Percentiles rank a stretch among this genome's conserved stretches.
phyloP scores from a whole-genome alignment of 2,113 vertebrate genomes.

The Mastomys coucha region DNA sequence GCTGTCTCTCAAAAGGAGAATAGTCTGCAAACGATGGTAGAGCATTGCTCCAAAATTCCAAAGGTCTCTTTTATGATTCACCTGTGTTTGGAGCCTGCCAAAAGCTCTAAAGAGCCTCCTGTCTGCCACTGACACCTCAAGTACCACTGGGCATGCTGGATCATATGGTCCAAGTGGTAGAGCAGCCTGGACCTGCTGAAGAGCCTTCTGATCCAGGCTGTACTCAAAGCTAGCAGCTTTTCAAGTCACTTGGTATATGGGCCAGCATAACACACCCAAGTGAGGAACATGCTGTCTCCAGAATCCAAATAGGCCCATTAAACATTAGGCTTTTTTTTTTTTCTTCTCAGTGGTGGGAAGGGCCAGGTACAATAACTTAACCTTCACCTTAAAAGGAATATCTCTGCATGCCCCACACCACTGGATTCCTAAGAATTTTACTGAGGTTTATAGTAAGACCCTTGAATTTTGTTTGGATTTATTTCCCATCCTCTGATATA shows the following conservation, averaged over 20 bases:
- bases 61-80: neutral
- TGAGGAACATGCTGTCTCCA: neutral
- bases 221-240: neutral
- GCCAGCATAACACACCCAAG: neutral
- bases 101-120: too few species aligned
- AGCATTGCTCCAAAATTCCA: neutral
- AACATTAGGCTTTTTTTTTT: neutral
- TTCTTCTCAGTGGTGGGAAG: too few species aligned
- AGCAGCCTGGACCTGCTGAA: neutral
- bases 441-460: neutral
- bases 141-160: neutral
- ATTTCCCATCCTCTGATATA: neutral
- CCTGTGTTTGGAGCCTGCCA: too few species aligned
- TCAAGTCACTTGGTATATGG: neutral
- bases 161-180: neutral
- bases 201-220: neutral
- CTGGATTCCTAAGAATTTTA: neutral
- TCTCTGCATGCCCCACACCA: neutral
- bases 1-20: neutral
- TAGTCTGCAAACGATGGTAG: neutral
- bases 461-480: neutral
- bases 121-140: too few species aligned
- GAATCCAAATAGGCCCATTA: neutral
- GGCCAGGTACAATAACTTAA: too few species aligned
- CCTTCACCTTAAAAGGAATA: too few species aligned